A percentile compares a stretch with the other conserved stretches of the same genome.
Evolutionary conservation across 30 jellyfish, hydroid and myxozoan genomes (phyloP).

Genomic region (Aurelia sp.): DNA sequence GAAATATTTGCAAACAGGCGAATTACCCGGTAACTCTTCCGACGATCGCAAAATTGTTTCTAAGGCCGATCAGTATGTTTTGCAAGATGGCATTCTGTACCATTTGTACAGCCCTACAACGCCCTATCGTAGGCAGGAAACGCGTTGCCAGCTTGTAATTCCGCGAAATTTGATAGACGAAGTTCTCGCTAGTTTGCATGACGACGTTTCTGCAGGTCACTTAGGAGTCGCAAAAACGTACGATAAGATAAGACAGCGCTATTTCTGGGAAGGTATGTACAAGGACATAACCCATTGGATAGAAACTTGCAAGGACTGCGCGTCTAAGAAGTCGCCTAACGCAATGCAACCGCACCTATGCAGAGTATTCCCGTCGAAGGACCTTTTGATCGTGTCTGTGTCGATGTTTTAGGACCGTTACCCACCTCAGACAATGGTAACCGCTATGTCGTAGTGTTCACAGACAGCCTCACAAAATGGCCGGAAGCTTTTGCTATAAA

Average conservation of each 20-base stretch:
- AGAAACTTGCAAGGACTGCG: constrained; percentile 70
- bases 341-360: constrained; percentile 62
- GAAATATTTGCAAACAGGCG: constrained; percentile 39
- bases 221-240: constrained; percentile 60
- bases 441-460: constrained; percentile 61
- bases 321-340: constrained; percentile 70
- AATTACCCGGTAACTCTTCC: constrained; percentile 56
- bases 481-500: constrained; percentile 75
- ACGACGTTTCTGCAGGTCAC: constrained; percentile 70
- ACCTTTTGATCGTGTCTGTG: constrained; percentile 61
- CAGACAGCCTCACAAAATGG: constrained; percentile 75
- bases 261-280: constrained; percentile 78
- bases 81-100: constrained; percentile 36
- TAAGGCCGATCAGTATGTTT: constrained; percentile 29
- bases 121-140: constrained; percentile 43
- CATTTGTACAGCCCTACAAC: constrained; percentile 71
- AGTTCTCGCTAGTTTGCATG: constrained; percentile 53
- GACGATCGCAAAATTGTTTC: constrained; percentile 51
- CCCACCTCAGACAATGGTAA: constrained; percentile 59
- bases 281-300: constrained; percentile 58
- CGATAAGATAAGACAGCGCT: constrained; percentile 60
- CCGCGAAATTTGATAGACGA: constrained; percentile 49
- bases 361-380: constrained; percentile 68
- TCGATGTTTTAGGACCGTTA: constrained; percentile 71
- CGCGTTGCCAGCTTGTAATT: constrained; percentile 62